These are phyloP conservation scores for Andricus grossulariae DNA, from an alignment of 1,140 invertebrate species.

Conservation along the genomic window DNA sequence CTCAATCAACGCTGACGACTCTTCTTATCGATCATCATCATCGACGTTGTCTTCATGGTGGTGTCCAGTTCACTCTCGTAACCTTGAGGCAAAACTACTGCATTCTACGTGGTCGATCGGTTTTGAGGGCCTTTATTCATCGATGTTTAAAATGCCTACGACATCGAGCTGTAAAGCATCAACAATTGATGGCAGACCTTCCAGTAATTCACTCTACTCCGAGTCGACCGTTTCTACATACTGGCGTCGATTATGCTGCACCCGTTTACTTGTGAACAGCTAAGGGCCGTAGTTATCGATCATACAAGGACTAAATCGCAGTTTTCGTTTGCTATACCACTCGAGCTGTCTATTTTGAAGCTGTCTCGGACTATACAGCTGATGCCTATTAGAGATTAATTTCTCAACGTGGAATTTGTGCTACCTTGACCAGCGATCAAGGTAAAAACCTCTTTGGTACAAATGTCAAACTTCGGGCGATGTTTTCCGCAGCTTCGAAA, in stretches of 20 bases:
- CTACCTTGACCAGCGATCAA: constrained; percentile 50
- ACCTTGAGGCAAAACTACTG: too few species aligned
- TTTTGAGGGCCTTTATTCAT: too few species aligned
- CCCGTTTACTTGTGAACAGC: constrained; percentile 55
- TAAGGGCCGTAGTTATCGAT: constrained; percentile 38
- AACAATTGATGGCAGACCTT: constrained; percentile 57
- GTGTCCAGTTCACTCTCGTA: too few species aligned
- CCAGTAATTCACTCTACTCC: constrained; percentile 51
- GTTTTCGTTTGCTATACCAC: constrained; percentile 51
- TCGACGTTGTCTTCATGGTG: too few species aligned
- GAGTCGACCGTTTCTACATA: constrained; percentile 47
- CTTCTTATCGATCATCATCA: too few species aligned
- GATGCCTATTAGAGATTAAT: constrained; percentile 39
- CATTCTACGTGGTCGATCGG: too few species aligned
- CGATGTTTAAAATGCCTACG: too few species aligned
- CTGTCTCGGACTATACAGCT: too few species aligned
- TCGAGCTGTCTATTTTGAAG: too few species aligned
- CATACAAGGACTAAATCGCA: constrained; percentile 53
- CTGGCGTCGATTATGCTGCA: constrained; percentile 59
- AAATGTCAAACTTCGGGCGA: constrained; percentile 26
- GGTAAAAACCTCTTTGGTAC: constrained; percentile 46
- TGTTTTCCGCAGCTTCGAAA: constrained; percentile 54
- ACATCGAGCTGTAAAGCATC: too few species aligned
- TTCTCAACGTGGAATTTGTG: constrained; percentile 49
- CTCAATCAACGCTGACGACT: too few species aligned